These are phyloP conservation scores for Cephus spinipes DNA, from an alignment of 2,888 invertebrate genomes.

Conservation along the genomic window DNA sequence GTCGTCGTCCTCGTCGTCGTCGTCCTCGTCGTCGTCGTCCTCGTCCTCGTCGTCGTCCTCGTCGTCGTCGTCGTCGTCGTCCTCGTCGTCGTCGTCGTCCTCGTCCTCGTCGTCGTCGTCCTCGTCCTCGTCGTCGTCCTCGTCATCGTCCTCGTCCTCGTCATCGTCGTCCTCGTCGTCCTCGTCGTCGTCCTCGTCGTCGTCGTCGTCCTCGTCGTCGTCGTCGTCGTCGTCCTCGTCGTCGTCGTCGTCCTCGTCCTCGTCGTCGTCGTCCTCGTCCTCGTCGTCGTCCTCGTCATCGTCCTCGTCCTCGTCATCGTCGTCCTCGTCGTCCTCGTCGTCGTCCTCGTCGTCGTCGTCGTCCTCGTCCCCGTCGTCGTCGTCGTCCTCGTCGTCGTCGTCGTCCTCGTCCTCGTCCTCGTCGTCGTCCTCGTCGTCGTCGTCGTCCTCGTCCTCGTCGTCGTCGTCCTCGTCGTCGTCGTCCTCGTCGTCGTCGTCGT, in stretches of 20 bases:
- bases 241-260: background rate
- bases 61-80: background rate
- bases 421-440: background rate
- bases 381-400: too few relatives aligned
- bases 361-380: background rate
- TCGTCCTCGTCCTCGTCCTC: background rate
- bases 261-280: background rate
- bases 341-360: slow-evolving; percentile 3
- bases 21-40: background rate
- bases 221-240: background rate
- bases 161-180: slow-evolving; percentile 3
- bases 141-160: background rate
- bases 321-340: background rate
- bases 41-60: background rate
- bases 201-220: background rate
- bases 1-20: background rate
- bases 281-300: background rate
- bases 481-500: slow-evolving; percentile 2
- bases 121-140: background rate
- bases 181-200: background rate
- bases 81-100: slow-evolving; percentile 1
- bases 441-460: background rate
- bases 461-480: background rate
- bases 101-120: background rate
- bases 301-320: background rate